Base-by-base conservation (phyloP, 2,113 vertebrate species). In the Holacanthus passer region DNA sequence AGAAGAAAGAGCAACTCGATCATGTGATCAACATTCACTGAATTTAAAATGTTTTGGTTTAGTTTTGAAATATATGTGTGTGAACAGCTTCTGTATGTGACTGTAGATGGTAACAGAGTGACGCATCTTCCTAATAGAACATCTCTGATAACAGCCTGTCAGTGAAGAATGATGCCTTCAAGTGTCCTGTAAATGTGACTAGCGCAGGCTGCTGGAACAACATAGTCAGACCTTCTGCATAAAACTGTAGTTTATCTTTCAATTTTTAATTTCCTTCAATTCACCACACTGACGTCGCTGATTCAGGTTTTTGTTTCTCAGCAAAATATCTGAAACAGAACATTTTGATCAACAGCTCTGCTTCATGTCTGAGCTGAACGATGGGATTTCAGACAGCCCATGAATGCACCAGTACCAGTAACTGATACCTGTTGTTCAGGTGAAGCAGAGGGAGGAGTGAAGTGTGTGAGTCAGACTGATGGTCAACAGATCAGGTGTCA, bases 361-460 rank as follows among this genome's bases (percentile, higher is more conserved):
- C n/a, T n/a, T n/a, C n/a, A 16, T 48, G 45, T 48, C 19, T 48
- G 1, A 48, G n/a, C 4, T 48, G 14, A 48, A 48, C 45, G n/a
- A n/a, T n/a, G n/a, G n/a, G 3, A 13, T 47, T 47, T 56, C 66
- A 2, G 24, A 73, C 37, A 2, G 56, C 6, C 29, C 55, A 8
- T 83, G 79, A 87, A 90, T 1, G 69, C 79, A 55, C 0, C 73
- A 41, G 27, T 17, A 85, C 37, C 73, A 41, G 27, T 17, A 85
- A 37, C 24, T 43, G 79, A 85, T 22, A 88, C 84, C 82, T 78
- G 81, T 41, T 73, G 75, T 63, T 45, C 53, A 80, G 75, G 79
- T 73, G 35, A 3, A 29, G 24, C 67, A 39, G 74, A 52, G 73
- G 71, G 77, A 13, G 79, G 87, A 71, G 74, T 37, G 17, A 56